Percentiles rank a stretch among this genome's conserved stretches.
These are phyloP conservation scores for Drosophila melanocephala DNA, from an alignment of 2,888 invertebrate species.

Conservation along the genomic window DNA sequence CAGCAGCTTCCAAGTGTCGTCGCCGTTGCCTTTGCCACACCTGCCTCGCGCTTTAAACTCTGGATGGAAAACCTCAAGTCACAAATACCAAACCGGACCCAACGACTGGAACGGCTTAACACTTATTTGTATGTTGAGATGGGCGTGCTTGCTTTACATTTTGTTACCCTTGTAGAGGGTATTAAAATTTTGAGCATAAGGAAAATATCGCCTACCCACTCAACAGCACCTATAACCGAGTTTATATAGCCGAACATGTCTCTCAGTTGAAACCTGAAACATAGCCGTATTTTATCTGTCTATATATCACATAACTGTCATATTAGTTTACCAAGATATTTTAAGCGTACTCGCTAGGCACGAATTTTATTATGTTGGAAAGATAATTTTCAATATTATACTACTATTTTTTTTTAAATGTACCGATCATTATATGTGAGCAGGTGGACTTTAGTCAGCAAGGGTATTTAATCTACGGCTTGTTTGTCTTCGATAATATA, in stretches of 20 bases:
- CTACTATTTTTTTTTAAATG: not conserved
- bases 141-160: not conserved
- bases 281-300: not conserved
- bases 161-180: not conserved
- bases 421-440: not conserved
- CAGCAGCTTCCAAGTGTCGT: slow-evolving; percentile 57
- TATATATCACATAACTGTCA: too few species aligned
- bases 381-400: not conserved
- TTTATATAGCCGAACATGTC: not conserved
- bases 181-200: not conserved
- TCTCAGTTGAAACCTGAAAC: not conserved
- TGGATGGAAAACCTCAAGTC: slow-evolving; percentile 9
- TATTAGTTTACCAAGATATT: not conserved
- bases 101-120: slow-evolving; percentile 9
- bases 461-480: too few species aligned
- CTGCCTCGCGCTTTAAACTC: slow-evolving; percentile 44
- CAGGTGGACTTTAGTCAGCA: not conserved
- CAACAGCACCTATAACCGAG: not conserved
- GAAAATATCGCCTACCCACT: not conserved
- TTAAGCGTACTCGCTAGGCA: not conserved
- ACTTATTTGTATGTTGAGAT: not conserved
- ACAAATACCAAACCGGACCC: slow-evolving; percentile 38
- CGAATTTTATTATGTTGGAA: not conserved
- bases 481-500: too few species aligned
- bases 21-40: slow-evolving; percentile 61